Conservation (phyloP, 2,797 vertebrate species). For the Coilia nasus region DNA sequence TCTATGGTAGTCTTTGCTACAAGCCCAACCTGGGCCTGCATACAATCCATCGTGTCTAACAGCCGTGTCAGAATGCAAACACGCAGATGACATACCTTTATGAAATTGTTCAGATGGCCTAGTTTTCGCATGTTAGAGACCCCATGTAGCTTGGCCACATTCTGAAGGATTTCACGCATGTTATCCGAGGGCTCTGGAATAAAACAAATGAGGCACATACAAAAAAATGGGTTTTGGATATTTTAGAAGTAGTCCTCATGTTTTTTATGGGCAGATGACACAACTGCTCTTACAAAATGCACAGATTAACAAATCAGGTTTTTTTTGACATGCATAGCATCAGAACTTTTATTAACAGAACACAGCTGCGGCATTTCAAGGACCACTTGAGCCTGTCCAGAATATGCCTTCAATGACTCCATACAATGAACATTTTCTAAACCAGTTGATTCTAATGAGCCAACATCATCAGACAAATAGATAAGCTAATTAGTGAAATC, state of each 20-base stretch:
- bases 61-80: neutral
- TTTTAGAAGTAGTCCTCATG: neutral
- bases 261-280: neutral
- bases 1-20: neutral
- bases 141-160: constrained; percentile 84
- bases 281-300: neutral
- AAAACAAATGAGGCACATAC: neutral
- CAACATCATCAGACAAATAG: too few species aligned
- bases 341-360: neutral
- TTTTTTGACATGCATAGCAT: neutral
- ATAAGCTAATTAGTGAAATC: too few species aligned
- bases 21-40: neutral
- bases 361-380: neutral
- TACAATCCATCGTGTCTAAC: neutral
- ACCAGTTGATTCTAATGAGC: too few species aligned
- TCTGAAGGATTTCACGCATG: constrained; percentile 86
- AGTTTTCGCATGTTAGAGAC: constrained; percentile 89
- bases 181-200: constrained; percentile 81
- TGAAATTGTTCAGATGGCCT: constrained; percentile 88
- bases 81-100: constrained; percentile 74
- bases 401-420: neutral
- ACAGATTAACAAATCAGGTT: neutral
- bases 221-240: neutral
- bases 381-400: neutral
- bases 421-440: too few species aligned